Percentiles rank a stretch among this genome's conserved stretches.
These are phyloP conservation scores for Trinectes maculatus DNA, from an alignment of 2,113 vertebrate genomes.

Conservation along the genomic window DNA sequence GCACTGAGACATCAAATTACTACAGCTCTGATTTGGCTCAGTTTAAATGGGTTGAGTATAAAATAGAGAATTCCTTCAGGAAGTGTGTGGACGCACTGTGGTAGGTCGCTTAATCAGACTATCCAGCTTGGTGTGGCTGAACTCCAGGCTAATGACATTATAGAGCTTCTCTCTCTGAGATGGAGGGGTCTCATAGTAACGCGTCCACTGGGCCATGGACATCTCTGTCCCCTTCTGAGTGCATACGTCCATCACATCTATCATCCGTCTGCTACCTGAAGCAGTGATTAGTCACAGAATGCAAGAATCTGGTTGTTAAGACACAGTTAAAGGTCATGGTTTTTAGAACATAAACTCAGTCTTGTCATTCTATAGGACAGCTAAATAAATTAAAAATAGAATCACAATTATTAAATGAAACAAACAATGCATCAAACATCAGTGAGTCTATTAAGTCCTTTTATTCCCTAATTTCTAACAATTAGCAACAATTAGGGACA, in stretches of 20 bases:
- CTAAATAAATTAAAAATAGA: not conserved
- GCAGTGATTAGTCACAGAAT: not conserved
- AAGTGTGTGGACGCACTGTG: slow-evolving; percentile 43
- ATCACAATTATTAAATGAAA: not conserved
- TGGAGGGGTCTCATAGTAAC: slow-evolving; percentile 93
- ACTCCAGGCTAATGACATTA: slow-evolving; percentile 98
- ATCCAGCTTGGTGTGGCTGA: slow-evolving; percentile 96
- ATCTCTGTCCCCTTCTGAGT: slow-evolving; percentile 98
- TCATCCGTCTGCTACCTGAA: slow-evolving; percentile 93
- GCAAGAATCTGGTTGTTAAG: too few relatives aligned
- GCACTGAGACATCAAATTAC: too few relatives aligned
- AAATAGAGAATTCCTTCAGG: not conserved
- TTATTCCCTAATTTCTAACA: too few relatives aligned
- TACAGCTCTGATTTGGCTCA: not conserved
- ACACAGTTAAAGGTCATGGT: not conserved
- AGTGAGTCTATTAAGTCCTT: too few relatives aligned
- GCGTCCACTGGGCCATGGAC: slow-evolving; percentile 99
- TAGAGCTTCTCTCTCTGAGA: slow-evolving; percentile 94
- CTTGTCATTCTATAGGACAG: not conserved
- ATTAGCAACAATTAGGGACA: too few relatives aligned
- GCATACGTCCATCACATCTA: slow-evolving; percentile 98
- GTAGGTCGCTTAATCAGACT: slow-evolving; percentile 90
- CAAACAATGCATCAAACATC: too few relatives aligned
- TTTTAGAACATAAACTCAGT: not conserved
- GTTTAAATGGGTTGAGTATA: not conserved